Evolutionary conservation across 2,888 invertebrate genomes (phyloP).

Genomic region (Nomada fabriciana): DNA sequence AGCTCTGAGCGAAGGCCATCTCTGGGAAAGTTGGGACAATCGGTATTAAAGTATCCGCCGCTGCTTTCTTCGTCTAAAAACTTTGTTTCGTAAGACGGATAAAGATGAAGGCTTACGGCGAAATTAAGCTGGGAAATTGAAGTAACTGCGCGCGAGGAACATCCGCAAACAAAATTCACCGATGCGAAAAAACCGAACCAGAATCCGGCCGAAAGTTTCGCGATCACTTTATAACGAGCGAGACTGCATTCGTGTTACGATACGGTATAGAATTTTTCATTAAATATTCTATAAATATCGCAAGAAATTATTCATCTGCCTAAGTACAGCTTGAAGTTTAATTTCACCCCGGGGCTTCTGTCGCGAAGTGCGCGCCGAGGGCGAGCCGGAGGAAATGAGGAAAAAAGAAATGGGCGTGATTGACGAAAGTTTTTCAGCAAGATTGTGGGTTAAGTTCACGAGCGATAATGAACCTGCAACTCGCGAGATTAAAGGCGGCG

Average conservation of each 20-base stretch:
- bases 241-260: too few relatives aligned
- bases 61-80: slow-evolving; percentile 20
- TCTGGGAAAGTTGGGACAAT: slow-evolving; percentile 22
- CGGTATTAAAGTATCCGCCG: slow-evolving; percentile 29
- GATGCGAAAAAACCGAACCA: background rate
- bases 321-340: slow-evolving; percentile 10
- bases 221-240: too few relatives aligned
- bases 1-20: background rate
- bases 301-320: too few relatives aligned
- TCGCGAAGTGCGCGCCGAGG: background rate
- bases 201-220: background rate
- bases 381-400: background rate
- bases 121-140: slow-evolving; percentile 28
- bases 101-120: slow-evolving; percentile 18
- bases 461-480: slow-evolving; percentile 61
- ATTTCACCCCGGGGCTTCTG: background rate
- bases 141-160: slow-evolving; percentile 5
- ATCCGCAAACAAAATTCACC: slow-evolving; percentile 11
- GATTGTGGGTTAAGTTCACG: slow-evolving; percentile 48
- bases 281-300: too few relatives aligned
- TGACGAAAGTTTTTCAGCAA: slow-evolving; percentile 50
- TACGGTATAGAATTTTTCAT: too few relatives aligned
- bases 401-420: background rate
- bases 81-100: slow-evolving; percentile 40
- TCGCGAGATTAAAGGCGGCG: slow-evolving; percentile 61